phyloP scores from a whole-genome alignment of 2,797 vertebrate genomes.

The Cossypha dichroa region DNA sequence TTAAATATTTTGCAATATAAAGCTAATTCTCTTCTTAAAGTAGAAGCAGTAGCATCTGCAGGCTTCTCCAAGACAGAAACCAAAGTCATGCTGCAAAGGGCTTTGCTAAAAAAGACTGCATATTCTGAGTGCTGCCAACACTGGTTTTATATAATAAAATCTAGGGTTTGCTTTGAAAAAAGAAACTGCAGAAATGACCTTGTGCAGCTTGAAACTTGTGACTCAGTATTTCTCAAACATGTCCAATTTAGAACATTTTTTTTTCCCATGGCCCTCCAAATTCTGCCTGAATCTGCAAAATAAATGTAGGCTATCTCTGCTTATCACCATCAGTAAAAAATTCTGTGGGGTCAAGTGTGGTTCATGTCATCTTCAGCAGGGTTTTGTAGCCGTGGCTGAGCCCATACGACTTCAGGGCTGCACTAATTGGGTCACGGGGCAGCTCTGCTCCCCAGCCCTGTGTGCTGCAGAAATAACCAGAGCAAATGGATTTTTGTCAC shows the following conservation, averaged over 20 bases:
- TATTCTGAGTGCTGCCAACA: constrained; percentile 21
- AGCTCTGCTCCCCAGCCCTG: neutral
- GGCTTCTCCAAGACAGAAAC: neutral
- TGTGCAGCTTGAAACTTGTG: constrained; percentile 43
- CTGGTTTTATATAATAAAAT: constrained; percentile 44
- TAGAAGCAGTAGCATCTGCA: constrained; percentile 15
- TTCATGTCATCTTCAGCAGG: neutral
- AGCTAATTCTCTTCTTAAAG: constrained; percentile 37
- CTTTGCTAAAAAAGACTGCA: constrained; percentile 51
- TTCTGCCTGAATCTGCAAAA: constrained; percentile 56
- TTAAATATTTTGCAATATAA: constrained; percentile 72
- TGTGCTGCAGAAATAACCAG: neutral
- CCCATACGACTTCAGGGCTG: neutral
- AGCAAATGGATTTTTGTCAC: neutral
- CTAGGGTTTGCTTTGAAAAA: constrained; percentile 37
- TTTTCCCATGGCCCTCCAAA: neutral
- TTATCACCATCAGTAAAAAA: neutral
- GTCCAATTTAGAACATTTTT: constrained; percentile 17
- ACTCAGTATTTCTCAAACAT: constrained; percentile 47
- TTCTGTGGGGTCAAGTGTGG: neutral
- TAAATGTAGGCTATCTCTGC: constrained; percentile 6
- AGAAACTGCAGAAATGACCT: constrained; percentile 50
- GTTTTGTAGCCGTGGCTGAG: neutral
- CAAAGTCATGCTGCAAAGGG: constrained; percentile 10
- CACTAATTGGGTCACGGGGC: neutral